A percentile compares a stretch with the other conserved stretches of the same genome.
Evolutionary conservation across 2,888 invertebrate species (phyloP).

Genomic region (Athrips mouffetella): DNA sequence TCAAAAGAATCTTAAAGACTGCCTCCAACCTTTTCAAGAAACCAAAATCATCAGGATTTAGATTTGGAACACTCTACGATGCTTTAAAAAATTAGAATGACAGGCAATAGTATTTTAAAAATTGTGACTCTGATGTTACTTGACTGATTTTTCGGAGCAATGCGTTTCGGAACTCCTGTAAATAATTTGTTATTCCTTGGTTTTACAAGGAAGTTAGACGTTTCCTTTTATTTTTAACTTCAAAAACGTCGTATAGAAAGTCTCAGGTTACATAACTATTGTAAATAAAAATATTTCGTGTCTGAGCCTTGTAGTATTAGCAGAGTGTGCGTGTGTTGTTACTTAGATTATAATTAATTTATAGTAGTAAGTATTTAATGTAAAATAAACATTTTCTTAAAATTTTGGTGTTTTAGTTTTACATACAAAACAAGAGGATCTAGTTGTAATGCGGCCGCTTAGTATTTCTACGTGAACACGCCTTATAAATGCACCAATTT

Average conservation of each 20-base stretch:
- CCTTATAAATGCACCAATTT: no score
- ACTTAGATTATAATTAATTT: slow-evolving; percentile 52
- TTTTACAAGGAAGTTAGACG: slow-evolving; percentile 70
- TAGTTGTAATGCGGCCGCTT: no score
- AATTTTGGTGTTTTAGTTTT: neutral
- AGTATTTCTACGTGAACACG: no score
- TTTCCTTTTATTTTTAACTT: slow-evolving; percentile 38
- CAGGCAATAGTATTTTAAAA: slow-evolving; percentile 11
- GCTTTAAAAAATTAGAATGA: slow-evolving; percentile 1
- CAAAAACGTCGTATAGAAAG: slow-evolving; percentile 50
- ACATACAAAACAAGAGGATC: neutral
- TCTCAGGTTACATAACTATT: slow-evolving; percentile 49
- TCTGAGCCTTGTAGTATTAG: slow-evolving; percentile 72
- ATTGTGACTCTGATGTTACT: slow-evolving; percentile 70
- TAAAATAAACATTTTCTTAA: slow-evolving; percentile 27
- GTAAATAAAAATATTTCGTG: slow-evolving; percentile 56
- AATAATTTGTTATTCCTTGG: slow-evolving; percentile 73
- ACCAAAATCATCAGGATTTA: slow-evolving; percentile 57
- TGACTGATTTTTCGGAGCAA: slow-evolving; percentile 72
- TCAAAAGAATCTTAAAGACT: slow-evolving; percentile 68
- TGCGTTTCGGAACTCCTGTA: slow-evolving; percentile 62
- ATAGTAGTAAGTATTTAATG: slow-evolving; percentile 50
- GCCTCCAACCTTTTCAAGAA: slow-evolving; percentile 64
- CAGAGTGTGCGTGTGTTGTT: slow-evolving; percentile 51
- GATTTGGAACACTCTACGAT: slow-evolving; percentile 64